Evolutionary conservation across 2,888 invertebrate species (phyloP).

Genomic region (Nomada ruficornis): DNA sequence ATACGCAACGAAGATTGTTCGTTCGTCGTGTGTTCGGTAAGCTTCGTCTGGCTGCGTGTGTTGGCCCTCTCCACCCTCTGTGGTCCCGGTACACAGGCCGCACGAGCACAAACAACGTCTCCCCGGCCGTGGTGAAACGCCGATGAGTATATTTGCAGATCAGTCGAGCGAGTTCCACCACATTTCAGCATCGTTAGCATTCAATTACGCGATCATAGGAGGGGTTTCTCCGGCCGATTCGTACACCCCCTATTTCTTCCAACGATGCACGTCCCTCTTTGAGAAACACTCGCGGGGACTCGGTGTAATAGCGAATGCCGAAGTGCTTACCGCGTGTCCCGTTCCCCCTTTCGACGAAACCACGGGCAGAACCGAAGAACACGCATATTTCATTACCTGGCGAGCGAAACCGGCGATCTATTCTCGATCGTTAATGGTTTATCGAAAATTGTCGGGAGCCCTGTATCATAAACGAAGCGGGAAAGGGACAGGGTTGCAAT

Average conservation of each 20-base stretch:
- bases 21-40: conserved; percentile 62
- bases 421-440: too few relatives aligned
- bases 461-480: too few relatives aligned
- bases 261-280: conserved; percentile 44
- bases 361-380: too few relatives aligned
- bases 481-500: too few relatives aligned
- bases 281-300: not conserved
- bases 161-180: conserved; percentile 74
- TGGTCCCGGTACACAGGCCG: conserved; percentile 53
- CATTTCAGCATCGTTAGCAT: conserved; percentile 78
- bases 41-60: conserved; percentile 26
- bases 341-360: too few relatives aligned
- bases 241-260: conserved; percentile 18
- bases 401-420: not conserved
- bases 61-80: conserved; percentile 23
- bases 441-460: too few relatives aligned
- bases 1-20: conserved; percentile 57
- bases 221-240: conserved; percentile 28
- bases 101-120: conserved; percentile 68
- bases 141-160: conserved; percentile 77
- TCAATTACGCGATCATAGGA: conserved; percentile 78
- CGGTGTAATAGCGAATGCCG: conserved; percentile 25
- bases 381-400: not conserved
- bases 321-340: not conserved
- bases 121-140: conserved; percentile 61